phyloP scores from a whole-genome alignment of 2,797 vertebrate genomes.

The Philypnodon macrostomus region DNA sequence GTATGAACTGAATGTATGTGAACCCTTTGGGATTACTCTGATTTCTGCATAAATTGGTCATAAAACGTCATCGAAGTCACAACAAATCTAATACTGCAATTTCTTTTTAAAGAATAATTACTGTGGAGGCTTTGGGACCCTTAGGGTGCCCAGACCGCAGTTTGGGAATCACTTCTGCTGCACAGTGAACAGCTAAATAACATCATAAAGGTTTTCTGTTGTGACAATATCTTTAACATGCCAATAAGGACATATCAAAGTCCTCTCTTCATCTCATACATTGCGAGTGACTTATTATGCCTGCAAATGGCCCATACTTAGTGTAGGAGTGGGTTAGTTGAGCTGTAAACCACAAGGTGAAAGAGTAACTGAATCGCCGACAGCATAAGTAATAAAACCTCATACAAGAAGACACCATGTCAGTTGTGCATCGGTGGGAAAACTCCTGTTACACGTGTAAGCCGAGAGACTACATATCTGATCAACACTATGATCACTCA shows the following conservation, averaged over 20 bases:
- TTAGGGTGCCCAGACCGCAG: too few relatives aligned
- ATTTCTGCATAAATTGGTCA: too few relatives aligned
- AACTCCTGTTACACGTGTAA: constrained; percentile 59
- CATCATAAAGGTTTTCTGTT: too few relatives aligned
- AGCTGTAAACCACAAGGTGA: constrained; percentile 61
- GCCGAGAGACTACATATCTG: constrained; percentile 39
- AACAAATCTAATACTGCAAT: too few relatives aligned
- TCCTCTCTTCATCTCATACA: neutral
- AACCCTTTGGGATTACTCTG: too few relatives aligned
- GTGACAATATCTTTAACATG: neutral
- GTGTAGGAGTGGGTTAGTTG: constrained; percentile 36
- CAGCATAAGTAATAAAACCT: constrained; percentile 68
- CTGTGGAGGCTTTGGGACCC: too few relatives aligned
- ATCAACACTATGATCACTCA: constrained; percentile 25
- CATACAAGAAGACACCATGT: constrained; percentile 56
- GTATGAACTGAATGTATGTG: too few relatives aligned
- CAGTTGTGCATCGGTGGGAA: constrained; percentile 53
- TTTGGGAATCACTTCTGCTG: too few relatives aligned
- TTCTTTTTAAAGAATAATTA: too few relatives aligned
- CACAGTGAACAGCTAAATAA: too few relatives aligned
- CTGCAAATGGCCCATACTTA: constrained; percentile 52
- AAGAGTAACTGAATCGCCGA: constrained; percentile 65
- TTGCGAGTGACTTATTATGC: constrained; percentile 45
- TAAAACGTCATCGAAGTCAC: too few relatives aligned
- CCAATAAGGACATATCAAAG: neutral